phyloP scores from a whole-genome alignment of 2,113 vertebrate species.

The Pygoscelis antarcticus region DNA sequence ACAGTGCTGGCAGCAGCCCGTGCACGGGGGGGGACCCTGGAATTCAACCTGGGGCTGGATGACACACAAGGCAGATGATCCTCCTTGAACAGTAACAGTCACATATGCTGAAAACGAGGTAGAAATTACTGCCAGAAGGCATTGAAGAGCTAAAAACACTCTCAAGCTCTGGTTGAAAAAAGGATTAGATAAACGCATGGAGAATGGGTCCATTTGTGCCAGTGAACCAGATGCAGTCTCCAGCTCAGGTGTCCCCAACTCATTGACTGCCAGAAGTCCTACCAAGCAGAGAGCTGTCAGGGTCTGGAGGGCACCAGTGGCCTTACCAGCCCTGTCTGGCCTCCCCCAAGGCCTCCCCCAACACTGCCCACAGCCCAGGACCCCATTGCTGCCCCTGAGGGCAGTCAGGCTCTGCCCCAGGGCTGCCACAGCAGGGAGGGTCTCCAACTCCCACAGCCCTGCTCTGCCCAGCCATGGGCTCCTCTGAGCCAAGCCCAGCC shows the following conservation, averaged over 20 bases:
- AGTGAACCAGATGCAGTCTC: neutral
- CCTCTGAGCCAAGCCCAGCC: neutral
- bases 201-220: neutral
- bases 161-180: neutral
- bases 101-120: neutral
- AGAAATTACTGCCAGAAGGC: neutral
- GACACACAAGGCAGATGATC: neutral
- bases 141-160: neutral
- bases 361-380: too few relatives aligned
- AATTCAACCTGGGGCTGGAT: accelerated
- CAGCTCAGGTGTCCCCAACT: neutral
- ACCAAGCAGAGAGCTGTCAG: neutral
- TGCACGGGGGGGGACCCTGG: accelerated
- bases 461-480: neutral
- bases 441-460: neutral
- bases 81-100: neutral
- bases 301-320: neutral
- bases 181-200: accelerated
- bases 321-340: neutral
- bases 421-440: accelerated
- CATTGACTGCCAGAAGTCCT: neutral
- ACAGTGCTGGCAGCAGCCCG: accelerated
- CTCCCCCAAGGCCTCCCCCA: accelerated
- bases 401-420: neutral
- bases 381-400: accelerated